Evolutionary conservation across 2,797 vertebrate genomes (phyloP), one percentile per base, ranked within the genome.

Genomic region (Oreochromis grahami): DNA sequence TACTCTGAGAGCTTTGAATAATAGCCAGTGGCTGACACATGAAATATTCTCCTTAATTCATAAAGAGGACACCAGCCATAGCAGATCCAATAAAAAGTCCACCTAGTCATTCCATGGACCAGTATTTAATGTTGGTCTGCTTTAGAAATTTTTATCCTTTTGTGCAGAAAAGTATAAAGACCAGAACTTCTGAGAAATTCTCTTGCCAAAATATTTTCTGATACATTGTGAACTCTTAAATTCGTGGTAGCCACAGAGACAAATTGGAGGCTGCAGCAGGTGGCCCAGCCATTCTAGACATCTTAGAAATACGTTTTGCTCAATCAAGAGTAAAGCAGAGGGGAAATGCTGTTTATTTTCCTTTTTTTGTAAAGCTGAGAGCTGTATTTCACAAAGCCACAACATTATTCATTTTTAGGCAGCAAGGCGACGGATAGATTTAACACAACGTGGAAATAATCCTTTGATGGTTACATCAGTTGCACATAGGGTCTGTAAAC

Each of bases 391-490:
- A 79, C 72, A 83, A 17, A 84, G 24, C 29, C 81, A 84, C 85
- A 84, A 70, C 78, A 84, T 87, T 91, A 90, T 90, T 90, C 78
- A 74, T 83, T 72, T 65, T 58, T 82, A 86, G 76, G 41, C 50
- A 38, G 60, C 32, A 68, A 77, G 17, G 77, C 84, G 56, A 91
- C 17, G 41, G 83, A 88, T 86, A 91, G 84, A 88, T 87, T 84
- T 84, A 91, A 80, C 80, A 81, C 51, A n/a, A 85, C 88, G 80
- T 80, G 80, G 58, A 81, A 89, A 92, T 89, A 93, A 91, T 86
- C 76, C 86, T 84, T 78, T 48, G 89, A 89, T 81, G 68, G 81
- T 82, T 90, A 65, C 82, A 87, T 79, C 76, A 74, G 77, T 81
- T 85, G 56, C 43, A 81, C 36, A 19, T 53, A 85, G 68, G 78